Evolutionary conservation across 2,888 invertebrate species (phyloP), one percentile per base, ranked within the genome.

Genomic region (Pseudococcus viburni): DNA sequence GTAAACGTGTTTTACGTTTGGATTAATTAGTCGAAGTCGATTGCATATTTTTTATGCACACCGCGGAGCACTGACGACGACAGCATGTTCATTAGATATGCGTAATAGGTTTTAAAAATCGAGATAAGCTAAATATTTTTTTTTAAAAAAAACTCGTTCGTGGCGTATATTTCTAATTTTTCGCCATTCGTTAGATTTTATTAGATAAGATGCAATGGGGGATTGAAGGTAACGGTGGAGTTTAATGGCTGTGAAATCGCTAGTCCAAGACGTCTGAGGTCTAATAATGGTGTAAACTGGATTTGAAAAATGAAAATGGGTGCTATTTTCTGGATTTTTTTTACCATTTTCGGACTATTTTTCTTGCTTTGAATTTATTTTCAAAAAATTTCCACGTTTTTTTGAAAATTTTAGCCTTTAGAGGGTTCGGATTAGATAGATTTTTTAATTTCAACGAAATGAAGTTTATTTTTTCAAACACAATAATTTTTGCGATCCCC

Each of bases 31-130:
- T 22, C 64, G 17, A 17, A 19, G 64, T 64, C 64, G 22, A 64
- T 64, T 64, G 64, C 64, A 64, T 22, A 64, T 64, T 64, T 64
- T 64, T 64, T 12, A 12, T 22, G 64, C 64, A 64, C 64, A 22
- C 0, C 8, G 7, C 22, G 64, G 11, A 2, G 64, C 64, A 17
- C 51, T 15, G 51, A 51, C 51, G 17, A 51, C 51, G 15, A 51
- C 51, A 51, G 51, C 5, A 15, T 51, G 17, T 51, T 51, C 51
- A 51, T 51, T 51, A 17, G 12, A 19, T 64, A 64, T 64, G 64
- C 64, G 19, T 22, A 17, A 51, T 51, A 51, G 51, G 51, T 51
- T 51, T 15, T 8, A 51, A 51, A 46, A 46, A 46, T 11, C 2
- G 46, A 46, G 46, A 46, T 46, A 46, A 8, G 12, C 46, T 46